Evolutionary conservation across 1,140 invertebrate species (phyloP).

Genomic region (Leptinotarsa lineolata): DNA sequence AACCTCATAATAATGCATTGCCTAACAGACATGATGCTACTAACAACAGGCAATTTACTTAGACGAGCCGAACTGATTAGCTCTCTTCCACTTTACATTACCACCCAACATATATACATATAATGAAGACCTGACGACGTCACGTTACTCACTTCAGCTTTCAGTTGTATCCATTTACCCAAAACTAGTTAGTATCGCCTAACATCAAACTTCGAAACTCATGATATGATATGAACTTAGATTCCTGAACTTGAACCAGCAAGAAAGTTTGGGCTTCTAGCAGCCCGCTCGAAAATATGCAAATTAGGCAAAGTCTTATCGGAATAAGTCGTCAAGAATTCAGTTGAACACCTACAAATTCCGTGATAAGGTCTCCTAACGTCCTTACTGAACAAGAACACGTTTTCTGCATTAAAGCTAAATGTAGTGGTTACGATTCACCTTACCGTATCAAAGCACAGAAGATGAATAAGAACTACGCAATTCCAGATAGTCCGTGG

Average conservation of each 20-base stretch:
- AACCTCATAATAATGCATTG: no score
- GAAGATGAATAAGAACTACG: not conserved
- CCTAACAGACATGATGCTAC: no score
- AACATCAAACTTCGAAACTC: no score
- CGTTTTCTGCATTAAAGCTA: conserved; percentile 1
- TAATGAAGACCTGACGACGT: no score
- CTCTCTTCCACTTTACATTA: no score
- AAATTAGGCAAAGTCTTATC: not conserved
- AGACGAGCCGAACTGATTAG: no score
- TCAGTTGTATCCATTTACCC: no score
- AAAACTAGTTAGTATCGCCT: no score
- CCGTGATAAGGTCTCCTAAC: not conserved
- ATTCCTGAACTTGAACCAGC: not conserved
- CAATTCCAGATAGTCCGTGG: not conserved
- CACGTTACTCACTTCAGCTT: no score
- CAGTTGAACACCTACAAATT: not conserved
- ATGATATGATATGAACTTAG: no score
- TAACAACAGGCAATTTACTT: no score
- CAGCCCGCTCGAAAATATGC: not conserved
- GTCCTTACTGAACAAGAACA: not conserved
- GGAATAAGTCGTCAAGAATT: conserved; percentile 2
- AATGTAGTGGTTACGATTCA: not conserved
- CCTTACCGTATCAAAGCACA: not conserved
- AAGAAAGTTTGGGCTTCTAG: not conserved
- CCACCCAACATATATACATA: no score